These are phyloP conservation scores for Sebastolobus altivelis DNA, from an alignment of 2,797 vertebrate species.

Conservation along the genomic window DNA sequence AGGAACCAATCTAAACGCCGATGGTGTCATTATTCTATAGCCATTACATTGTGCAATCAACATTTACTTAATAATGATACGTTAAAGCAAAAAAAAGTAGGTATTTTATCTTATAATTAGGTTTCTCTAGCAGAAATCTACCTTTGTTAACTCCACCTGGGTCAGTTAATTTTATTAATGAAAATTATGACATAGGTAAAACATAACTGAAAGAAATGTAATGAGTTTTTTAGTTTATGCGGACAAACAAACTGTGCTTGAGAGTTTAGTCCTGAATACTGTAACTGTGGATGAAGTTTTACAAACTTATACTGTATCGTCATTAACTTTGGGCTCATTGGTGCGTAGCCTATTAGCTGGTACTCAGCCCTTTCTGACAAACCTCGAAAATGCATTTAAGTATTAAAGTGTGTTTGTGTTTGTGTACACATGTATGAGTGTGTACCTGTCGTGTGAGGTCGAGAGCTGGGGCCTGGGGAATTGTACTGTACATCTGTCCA, in stretches of 20 bases:
- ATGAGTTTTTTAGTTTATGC: background rate
- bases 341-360: background rate
- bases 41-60: no score
- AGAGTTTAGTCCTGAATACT: background rate
- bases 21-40: no score
- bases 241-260: background rate
- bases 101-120: background rate
- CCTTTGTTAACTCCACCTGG: background rate
- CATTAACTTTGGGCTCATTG: constrained; percentile 14
- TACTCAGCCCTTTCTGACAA: background rate
- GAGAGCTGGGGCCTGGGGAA: constrained; percentile 96
- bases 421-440: background rate
- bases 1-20: no score
- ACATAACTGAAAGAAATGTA: no score
- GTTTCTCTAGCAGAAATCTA: background rate
- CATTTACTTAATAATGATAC: no score
- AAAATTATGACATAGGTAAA: no score
- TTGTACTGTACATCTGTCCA: constrained; percentile 99
- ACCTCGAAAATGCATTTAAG: constrained; percentile 5
- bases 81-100: background rate
- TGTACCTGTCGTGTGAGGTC: constrained; percentile 97
- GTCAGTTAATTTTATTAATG: background rate
- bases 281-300: background rate
- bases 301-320: background rate
- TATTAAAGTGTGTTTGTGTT: background rate